Base-by-base conservation (phyloP, 2,797 vertebrate genomes). In the Lepilemur ruficaudatus region DNA sequence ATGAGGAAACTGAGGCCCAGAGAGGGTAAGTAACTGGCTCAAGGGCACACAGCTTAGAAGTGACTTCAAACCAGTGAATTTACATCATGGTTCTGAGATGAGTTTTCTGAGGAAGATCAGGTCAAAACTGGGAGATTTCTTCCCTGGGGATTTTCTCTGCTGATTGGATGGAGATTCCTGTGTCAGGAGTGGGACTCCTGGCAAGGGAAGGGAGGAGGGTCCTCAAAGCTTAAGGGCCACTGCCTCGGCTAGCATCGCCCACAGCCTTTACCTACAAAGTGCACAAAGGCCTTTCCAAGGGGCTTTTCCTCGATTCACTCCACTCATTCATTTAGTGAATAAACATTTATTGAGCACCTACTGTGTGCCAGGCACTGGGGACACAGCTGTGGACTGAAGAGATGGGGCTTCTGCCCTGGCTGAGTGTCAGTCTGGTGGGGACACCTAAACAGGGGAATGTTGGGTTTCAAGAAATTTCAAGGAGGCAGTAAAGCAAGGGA, bases 181-280 rank as follows among this genome's bases (percentile, higher is more conserved):
- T 46, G 46, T 81, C 57, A 7, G 3, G 13, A 59, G 7, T 20
- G 43, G 23, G 72, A 61, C 35, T 46, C 32, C 3, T 0, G 11
- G 12, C 63, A 20, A 9, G 25, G 2, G 1, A 79, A 14, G 25
- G 43, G 5, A 9, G 22, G 57, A 20, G 50, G 32, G 4, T n/a
- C 35, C 50, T 59, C 41, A 25, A 17, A 9, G 69, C n/a, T 11
- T 18, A 18, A 10, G 38, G 57, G 17, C 5, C 5, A 9, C 72
- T 1, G 13, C 48, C 35, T n/a, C 15, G 5, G 55, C 7, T 10
- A 4, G 46, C 18, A 0, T 7, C 22, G 1, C 32, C 41, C 7
- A 3, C 2, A 5, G 25, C 57, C 2, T 22, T 59, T 28, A 11
- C 3, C 35, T 18, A 4, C 15, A 22, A 2, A n/a, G 48, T 20